Conservation (phyloP, 2,797 vertebrate genomes). For the Gobio occitaniae region DNA sequence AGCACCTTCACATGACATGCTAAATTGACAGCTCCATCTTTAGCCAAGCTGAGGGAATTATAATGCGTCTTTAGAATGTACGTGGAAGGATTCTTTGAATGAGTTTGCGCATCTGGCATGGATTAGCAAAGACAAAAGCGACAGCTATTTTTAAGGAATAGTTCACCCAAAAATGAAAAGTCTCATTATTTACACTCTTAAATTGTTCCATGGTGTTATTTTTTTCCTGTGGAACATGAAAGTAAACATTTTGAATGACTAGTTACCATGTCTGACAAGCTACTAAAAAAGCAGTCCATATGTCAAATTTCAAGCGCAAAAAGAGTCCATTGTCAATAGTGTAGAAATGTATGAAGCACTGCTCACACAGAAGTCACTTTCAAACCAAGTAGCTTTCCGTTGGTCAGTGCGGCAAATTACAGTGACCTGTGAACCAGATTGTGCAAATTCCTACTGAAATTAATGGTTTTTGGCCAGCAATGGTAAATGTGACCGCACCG, state of each 20-base stretch:
- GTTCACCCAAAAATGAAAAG: background rate
- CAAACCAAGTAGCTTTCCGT: background rate
- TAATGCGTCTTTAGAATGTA: background rate
- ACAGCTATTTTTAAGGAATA: background rate
- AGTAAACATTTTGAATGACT: background rate
- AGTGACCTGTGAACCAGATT: background rate
- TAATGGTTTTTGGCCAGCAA: background rate
- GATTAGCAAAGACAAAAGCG: background rate
- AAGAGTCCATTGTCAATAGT: too few relatives aligned
- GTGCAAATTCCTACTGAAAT: background rate
- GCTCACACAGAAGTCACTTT: background rate
- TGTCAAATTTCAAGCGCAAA: background rate
- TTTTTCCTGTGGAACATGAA: background rate
- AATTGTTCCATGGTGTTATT: background rate
- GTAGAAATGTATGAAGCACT: too few relatives aligned
- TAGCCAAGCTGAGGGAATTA: constrained; percentile 6
- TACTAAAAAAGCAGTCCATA: background rate
- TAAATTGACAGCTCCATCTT: constrained; percentile 43
- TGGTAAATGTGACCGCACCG: background rate
- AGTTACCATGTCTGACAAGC: too few relatives aligned
- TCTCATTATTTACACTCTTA: background rate
- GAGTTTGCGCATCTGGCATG: background rate
- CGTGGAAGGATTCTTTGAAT: constrained; percentile 2
- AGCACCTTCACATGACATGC: constrained; percentile 5
- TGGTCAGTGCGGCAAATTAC: background rate